phyloP scores from a whole-genome alignment of 2,113 vertebrate genomes.

The Antechinus stuartii region DNA sequence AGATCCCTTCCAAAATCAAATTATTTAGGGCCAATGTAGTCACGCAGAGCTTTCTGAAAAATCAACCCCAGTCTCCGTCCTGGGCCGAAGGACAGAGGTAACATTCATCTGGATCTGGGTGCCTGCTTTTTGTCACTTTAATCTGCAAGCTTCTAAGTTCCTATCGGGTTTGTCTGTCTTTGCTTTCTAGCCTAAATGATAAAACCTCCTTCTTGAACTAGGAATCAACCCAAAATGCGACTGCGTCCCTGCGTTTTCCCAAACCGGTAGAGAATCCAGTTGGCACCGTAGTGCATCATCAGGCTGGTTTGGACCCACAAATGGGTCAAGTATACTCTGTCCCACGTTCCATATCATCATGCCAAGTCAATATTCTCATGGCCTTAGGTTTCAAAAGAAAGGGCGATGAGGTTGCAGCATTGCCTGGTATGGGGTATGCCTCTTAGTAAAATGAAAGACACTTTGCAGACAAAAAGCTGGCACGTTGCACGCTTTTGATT shows the following conservation, averaged over 20 bases:
- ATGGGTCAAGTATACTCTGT: constrained; percentile 62
- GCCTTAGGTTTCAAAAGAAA: constrained; percentile 70
- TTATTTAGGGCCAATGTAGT: neutral
- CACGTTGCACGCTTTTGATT: constrained; percentile 80
- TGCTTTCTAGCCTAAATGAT: constrained; percentile 32
- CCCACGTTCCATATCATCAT: constrained; percentile 51
- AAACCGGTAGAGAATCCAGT: neutral
- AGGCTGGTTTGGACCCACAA: constrained; percentile 55
- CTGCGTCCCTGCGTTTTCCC: constrained; percentile 23
- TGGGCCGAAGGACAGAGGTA: neutral
- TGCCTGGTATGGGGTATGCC: constrained; percentile 73
- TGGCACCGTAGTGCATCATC: constrained; percentile 17
- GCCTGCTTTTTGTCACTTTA: neutral
- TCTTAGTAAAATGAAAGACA: constrained; percentile 80
- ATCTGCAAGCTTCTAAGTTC: neutral
- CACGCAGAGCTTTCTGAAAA: neutral
- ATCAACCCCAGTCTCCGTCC: neutral
- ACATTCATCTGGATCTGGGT: neutral
- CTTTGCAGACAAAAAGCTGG: constrained; percentile 78
- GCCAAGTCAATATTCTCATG: constrained; percentile 52
- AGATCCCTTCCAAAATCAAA: neutral
- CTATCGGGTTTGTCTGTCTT: constrained; percentile 32
- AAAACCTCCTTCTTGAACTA: constrained; percentile 14
- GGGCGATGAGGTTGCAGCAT: constrained; percentile 58
- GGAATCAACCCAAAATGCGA: neutral